A percentile compares a stretch with the other conserved stretches of the same genome.
phyloP scores from a whole-genome alignment of 2,888 invertebrate genomes.

The Drosophila pullipes region DNA sequence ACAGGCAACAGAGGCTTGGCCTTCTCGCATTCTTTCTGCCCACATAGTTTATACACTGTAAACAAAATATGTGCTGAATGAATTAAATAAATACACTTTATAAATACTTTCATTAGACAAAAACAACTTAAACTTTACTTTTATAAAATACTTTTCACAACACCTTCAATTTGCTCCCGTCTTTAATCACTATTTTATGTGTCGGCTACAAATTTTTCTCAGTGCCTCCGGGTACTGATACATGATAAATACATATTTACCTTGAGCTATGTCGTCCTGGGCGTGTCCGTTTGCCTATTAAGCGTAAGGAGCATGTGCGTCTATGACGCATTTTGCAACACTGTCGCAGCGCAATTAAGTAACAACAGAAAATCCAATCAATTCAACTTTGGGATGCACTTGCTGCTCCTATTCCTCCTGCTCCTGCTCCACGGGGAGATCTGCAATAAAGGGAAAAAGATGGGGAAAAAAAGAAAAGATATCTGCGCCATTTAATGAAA shows the following conservation, averaged over 20 bases:
- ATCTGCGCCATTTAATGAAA: constrained; percentile 67
- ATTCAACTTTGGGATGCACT: constrained; percentile 32
- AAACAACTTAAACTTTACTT: not conserved
- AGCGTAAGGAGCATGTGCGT: constrained; percentile 51
- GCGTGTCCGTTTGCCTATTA: constrained; percentile 54
- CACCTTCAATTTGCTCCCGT: not conserved
- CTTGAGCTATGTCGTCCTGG: constrained; percentile 36
- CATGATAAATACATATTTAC: constrained; percentile 46
- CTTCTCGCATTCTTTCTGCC: constrained; percentile 11
- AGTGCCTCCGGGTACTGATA: constrained; percentile 19
- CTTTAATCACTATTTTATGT: no score
- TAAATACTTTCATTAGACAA: not conserved
- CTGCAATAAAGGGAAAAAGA: constrained; percentile 33
- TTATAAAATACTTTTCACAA: not conserved
- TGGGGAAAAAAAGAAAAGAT: constrained; percentile 15
- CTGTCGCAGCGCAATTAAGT: constrained; percentile 63
- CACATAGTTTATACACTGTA: constrained; percentile 32
- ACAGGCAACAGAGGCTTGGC: constrained; percentile 54
- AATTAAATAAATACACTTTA: not conserved
- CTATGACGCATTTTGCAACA: constrained; percentile 36
- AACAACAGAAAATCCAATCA: constrained; percentile 66
- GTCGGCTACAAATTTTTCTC: not conserved
- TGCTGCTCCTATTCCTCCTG: not conserved
- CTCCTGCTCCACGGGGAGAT: constrained; percentile 33
- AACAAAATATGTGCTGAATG: not conserved